Percentiles rank a stretch among this genome's conserved stretches.
These are phyloP conservation scores for Xerus rutilus DNA, from an alignment of 2,797 vertebrate genomes.

Conservation along the genomic window DNA sequence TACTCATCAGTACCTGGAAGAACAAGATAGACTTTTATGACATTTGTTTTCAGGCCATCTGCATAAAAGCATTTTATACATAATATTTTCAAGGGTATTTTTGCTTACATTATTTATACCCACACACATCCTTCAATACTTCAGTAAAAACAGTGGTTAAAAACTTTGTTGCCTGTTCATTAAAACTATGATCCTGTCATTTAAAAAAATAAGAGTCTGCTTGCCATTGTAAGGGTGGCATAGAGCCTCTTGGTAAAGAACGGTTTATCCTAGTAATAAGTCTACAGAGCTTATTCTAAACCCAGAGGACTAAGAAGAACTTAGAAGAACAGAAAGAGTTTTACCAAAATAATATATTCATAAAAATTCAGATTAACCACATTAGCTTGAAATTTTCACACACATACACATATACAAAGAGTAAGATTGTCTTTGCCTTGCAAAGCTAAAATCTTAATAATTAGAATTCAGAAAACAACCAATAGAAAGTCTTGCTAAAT, in stretches of 20 bases:
- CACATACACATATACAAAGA: neutral
- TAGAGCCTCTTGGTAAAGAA: neutral
- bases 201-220: neutral
- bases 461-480: slow-evolving; percentile 49
- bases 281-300: neutral
- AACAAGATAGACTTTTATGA: neutral
- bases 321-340: neutral
- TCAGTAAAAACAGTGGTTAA: slow-evolving; percentile 1
- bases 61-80: neutral
- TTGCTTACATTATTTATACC: slow-evolving; percentile 3
- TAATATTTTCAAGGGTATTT: slow-evolving; percentile 38
- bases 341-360: neutral
- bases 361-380: slow-evolving; percentile 12
- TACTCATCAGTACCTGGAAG: neutral
- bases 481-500: neutral
- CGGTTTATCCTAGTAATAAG: neutral
- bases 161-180: neutral
- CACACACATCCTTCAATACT: neutral
- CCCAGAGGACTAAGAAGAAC: neutral
- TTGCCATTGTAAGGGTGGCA: neutral
- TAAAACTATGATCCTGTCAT: neutral
- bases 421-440: neutral
- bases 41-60: neutral
- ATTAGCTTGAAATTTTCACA: neutral
- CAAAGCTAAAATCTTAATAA: slow-evolving; percentile 39